Evolutionary conservation across 1,140 invertebrate species (phyloP), one percentile per base, ranked within the genome.

Genomic region (Drosophila orosa): DNA sequence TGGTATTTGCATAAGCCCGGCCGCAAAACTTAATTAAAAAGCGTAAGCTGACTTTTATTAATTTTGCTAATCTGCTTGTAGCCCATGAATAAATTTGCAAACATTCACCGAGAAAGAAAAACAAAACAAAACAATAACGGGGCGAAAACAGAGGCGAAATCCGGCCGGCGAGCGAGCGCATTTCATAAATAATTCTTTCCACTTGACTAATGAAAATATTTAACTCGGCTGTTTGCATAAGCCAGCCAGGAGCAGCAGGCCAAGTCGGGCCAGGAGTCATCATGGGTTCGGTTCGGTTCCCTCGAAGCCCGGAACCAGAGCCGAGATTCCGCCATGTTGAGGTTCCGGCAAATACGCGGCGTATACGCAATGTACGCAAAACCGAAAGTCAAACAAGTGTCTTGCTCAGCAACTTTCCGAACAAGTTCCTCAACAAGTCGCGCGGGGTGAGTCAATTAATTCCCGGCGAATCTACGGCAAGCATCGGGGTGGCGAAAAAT

Each of bases 131-230:
- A 74, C 39, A 57, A 56, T 54, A 65, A 74, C 29, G 19, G 25
- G 55, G 62, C 65, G 52, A 71, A 54, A 71, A 57, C 66, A 29
- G 55, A 42, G 15, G 25, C 29, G 29, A 50, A 75, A 44, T 74
- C 47, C 68, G 71, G 57, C 50, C 56, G 35, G 48, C 48, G 29
- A 54, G 35, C 35, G 63, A 67, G 56, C 57, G 61, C 72, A 86
- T 75, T 84, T 74, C 83, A 87, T 80, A 83, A 87, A 80, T 80
- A 78, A 79, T 89, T 80, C 73, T 78, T 83, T 87, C 55, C 84
- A 84, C 77, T 84, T 78, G 80, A 83, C 79, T 89, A 89, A 83
- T 83, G 72, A 87, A 87, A 87, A 87, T 89, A 74, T 89, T 89
- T 84, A 72, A 78, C 75, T 78, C 74, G 62, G 60, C 61, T 57